A percentile compares a stretch with the other conserved stretches of the same genome.
phyloP scores from a whole-genome alignment of 1,140 invertebrate genomes.

The Dryas iulia region DNA sequence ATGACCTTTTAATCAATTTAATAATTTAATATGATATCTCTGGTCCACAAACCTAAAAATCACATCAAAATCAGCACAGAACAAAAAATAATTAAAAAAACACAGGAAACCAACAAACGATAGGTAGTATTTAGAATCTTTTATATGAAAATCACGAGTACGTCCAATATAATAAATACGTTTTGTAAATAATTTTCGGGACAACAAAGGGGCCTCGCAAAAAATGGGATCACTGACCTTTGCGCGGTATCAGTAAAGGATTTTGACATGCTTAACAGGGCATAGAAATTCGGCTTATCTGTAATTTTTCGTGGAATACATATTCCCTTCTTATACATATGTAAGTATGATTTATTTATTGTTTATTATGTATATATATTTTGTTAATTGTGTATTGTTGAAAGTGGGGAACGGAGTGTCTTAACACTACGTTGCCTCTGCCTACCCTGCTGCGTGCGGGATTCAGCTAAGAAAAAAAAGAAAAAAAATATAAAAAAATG shows the following conservation, averaged over 20 bases:
- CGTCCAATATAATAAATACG: not conserved
- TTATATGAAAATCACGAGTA: not conserved
- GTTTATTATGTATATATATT: too few species aligned
- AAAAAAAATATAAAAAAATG: too few species aligned
- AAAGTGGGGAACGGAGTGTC: too few species aligned
- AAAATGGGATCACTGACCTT: not conserved
- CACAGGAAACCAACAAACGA: not conserved
- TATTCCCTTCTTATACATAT: not conserved
- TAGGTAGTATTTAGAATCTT: not conserved
- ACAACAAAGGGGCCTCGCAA: not conserved
- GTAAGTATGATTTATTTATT: not conserved
- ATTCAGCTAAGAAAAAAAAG: too few species aligned
- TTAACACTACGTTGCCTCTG: too few species aligned
- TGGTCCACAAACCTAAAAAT: not conserved
- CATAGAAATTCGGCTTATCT: conserved; percentile 1
- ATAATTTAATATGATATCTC: too few species aligned
- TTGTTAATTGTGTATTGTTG: too few species aligned
- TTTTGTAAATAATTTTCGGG: conserved; percentile 1
- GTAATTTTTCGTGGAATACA: too few species aligned
- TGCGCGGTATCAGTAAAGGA: not conserved
- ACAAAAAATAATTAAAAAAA: not conserved
- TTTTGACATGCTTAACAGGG: conserved; percentile 1
- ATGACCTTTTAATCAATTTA: too few species aligned
- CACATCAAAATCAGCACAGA: not conserved
- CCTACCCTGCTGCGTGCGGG: too few species aligned